Base-by-base conservation (phyloP, 2,113 vertebrate species). In the Synchiropus splendidus region DNA sequence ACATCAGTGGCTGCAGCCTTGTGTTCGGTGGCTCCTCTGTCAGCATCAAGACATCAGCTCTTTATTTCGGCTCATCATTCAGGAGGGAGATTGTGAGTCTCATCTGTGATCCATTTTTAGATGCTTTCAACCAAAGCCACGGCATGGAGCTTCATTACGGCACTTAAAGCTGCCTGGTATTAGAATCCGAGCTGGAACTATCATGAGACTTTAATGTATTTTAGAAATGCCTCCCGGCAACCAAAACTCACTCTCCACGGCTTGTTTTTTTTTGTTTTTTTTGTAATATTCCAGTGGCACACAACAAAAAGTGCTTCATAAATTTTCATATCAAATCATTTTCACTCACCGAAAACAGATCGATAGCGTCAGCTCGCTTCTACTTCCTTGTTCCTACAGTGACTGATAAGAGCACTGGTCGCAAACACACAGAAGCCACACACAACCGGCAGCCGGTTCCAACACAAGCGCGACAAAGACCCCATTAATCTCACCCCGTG, bases 401-500 rank as follows among this genome's bases (percentile, higher is more conserved):
- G 54, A 46, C 59, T 51, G 67, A 74, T 77, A 80, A 77, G 54
- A 51, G 46, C 63, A 48, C 61, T 57, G 50, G 50, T 66, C 53
- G 61, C 12, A 47, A 75, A 73, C 66, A 74, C 65, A 75, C 72
- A 72, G 79, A 64, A n/a, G n/a, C 69, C 50, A 35, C 41, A 59
- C 57, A 50, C 45, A 44, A 54, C 16, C 36, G 62, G 73, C 71
- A 66, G 70, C 74, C 73, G 21, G 75, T 64, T 78, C 72, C 67
- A 80, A 80, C 72, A 77, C 77, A 79, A 77, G 21, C 68, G 74
- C 77, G 77, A 80, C 55, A 73, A 59, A 61, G 51, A 70, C 42
- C 45, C 62, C 63, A 74, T 82, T 75, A 72, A 78, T 82, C 68
- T 74, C 72, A 55, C 45, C 63, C 58, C 44, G 31, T 5, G 18